phyloP scores from a whole-genome alignment of 2,113 vertebrate species.

The Spea multiplicata region DNA sequence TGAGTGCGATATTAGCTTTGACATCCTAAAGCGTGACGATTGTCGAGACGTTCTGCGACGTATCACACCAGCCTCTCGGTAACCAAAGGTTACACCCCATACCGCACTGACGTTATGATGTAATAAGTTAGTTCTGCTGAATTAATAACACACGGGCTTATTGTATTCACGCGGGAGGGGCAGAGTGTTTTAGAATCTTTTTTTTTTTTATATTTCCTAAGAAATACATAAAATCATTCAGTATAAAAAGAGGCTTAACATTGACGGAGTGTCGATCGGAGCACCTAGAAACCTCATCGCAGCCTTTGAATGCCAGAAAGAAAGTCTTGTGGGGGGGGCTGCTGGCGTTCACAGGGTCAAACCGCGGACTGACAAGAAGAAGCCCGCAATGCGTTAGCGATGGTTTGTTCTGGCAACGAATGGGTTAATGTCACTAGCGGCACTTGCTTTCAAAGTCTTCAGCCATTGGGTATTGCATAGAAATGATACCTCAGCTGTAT shows the following conservation, averaged over 20 bases:
- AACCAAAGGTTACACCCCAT: too few relatives aligned
- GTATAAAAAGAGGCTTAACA: background rate
- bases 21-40: too few relatives aligned
- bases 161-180: too few relatives aligned
- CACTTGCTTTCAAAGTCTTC: slow-evolving; percentile 49
- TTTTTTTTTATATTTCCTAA: background rate
- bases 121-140: too few relatives aligned
- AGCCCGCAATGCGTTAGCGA: background rate
- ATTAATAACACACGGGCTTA: too few relatives aligned
- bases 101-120: too few relatives aligned
- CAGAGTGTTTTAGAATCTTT: too few relatives aligned
- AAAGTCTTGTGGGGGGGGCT: background rate
- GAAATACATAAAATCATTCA: background rate
- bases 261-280: slow-evolving; percentile 52
- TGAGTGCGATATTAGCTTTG: too few relatives aligned
- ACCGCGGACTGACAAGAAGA: slow-evolving; percentile 1
- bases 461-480: slow-evolving; percentile 71
- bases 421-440: slow-evolving; percentile 29
- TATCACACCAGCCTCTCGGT: too few relatives aligned
- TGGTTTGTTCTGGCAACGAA: background rate
- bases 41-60: too few relatives aligned
- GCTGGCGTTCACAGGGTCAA: background rate
- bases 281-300: slow-evolving; percentile 55
- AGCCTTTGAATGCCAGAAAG: slow-evolving; percentile 32
- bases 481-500: slow-evolving; percentile 58